Percentiles rank a stretch among this genome's conserved stretches.
Conservation (phyloP, 2,888 invertebrate species). For the Prosapia bicincta region DNA sequence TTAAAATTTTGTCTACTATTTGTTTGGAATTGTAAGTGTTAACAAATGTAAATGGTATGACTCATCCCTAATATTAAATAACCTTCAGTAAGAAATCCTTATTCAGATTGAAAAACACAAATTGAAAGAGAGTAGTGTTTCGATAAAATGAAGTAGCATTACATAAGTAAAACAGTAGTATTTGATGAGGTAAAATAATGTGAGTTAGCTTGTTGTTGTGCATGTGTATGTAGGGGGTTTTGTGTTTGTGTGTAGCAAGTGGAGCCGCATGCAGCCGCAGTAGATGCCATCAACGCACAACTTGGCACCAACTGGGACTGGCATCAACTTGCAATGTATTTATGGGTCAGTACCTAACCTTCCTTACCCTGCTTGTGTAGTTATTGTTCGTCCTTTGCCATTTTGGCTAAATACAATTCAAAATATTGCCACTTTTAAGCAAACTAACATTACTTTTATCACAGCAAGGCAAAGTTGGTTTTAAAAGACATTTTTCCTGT, state of each 20-base stretch:
- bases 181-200: neutral
- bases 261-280: constrained; percentile 25
- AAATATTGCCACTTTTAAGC: neutral
- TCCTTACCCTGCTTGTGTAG: neutral
- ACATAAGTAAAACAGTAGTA: too few species aligned
- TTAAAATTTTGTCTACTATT: too few species aligned
- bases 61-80: too few species aligned
- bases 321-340: constrained; percentile 68
- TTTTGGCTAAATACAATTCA: neutral
- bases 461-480: neutral
- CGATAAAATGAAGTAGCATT: neutral
- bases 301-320: constrained; percentile 55
- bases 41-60: too few species aligned
- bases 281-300: constrained; percentile 33
- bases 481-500: too few species aligned
- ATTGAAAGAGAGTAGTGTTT: too few species aligned
- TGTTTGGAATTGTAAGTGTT: too few species aligned
- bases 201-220: neutral
- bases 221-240: neutral
- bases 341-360: constrained; percentile 53
- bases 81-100: too few species aligned
- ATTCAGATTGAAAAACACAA: too few species aligned
- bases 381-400: neutral
- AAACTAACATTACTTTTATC: neutral
- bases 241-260: constrained; percentile 17